Percentiles rank a stretch among this genome's conserved stretches.
Evolutionary conservation across 2,797 vertebrate species (phyloP).

Genomic region (Enteromius viviparus): DNA sequence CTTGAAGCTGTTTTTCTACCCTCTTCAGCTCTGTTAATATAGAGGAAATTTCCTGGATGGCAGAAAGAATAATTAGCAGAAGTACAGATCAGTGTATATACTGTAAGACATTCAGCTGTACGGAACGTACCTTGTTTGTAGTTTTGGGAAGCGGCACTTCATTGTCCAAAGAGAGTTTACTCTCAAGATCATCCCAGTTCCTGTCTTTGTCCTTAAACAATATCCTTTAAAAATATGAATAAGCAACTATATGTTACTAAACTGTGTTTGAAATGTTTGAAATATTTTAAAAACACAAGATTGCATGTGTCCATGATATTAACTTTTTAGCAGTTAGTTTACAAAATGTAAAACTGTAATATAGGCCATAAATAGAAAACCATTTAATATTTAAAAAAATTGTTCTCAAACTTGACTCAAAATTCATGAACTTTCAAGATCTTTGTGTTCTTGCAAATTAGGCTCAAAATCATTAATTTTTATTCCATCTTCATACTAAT

Average conservation of each 20-base stretch:
- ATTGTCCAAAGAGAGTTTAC: slow-evolving; percentile 88
- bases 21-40: slow-evolving; percentile 94
- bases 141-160: slow-evolving; percentile 95
- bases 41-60: slow-evolving; percentile 90
- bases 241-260: slow-evolving; percentile 8
- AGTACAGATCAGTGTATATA: background rate
- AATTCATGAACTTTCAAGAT: background rate
- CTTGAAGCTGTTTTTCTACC: slow-evolving; percentile 97
- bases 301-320: background rate
- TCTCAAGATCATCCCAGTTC: slow-evolving; percentile 98
- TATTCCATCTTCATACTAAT: too few species aligned
- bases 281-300: background rate
- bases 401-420: background rate
- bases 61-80: background rate
- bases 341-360: background rate
- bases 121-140: slow-evolving; percentile 87
- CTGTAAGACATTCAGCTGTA: background rate
- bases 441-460: background rate
- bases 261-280: background rate
- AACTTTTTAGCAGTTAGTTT: background rate
- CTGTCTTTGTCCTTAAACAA: slow-evolving; percentile 97
- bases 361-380: background rate
- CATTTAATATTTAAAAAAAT: background rate
- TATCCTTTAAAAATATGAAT: slow-evolving; percentile 79
- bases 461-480: too few species aligned